Conservation (phyloP, 1,140 invertebrate genomes). For the Ylistrum balloti region DNA sequence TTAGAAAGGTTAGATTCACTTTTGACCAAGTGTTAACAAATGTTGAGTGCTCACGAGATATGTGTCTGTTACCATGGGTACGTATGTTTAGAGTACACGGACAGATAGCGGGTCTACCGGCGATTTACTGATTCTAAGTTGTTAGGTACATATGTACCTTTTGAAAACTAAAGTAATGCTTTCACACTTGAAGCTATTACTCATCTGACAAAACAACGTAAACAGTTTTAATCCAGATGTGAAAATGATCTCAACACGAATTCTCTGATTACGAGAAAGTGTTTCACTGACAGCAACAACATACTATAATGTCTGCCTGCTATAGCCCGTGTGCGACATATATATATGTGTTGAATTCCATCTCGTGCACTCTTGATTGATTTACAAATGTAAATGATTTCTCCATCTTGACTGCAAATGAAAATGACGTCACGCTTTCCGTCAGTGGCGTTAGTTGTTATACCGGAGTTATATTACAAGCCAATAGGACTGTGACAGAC, state of each 20-base stretch:
- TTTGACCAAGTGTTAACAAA: slow-evolving; percentile 9
- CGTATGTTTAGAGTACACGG: background rate
- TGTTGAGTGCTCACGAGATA: background rate
- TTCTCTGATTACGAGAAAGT: background rate
- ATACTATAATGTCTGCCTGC: background rate
- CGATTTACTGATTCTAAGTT: background rate
- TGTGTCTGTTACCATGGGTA: background rate
- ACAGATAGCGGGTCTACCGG: background rate
- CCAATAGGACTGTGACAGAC: background rate
- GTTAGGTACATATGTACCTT: background rate
- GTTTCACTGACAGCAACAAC: background rate
- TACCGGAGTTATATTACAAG: background rate
- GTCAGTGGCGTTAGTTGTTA: background rate
- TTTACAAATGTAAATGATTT: background rate
- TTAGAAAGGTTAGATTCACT: background rate
- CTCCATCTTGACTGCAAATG: background rate
- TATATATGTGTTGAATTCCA: background rate
- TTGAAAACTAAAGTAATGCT: background rate
- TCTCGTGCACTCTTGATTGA: background rate
- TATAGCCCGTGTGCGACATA: background rate
- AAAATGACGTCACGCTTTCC: background rate
- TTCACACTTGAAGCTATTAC: background rate
- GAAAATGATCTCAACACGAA: background rate
- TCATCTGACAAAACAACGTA: background rate
- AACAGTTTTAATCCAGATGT: background rate